Percentiles rank a stretch among this genome's conserved stretches.
Evolutionary conservation across 64 coral and sea anemone genomes (phyloP).

Genomic region (Astreopora myriophthalma): DNA sequence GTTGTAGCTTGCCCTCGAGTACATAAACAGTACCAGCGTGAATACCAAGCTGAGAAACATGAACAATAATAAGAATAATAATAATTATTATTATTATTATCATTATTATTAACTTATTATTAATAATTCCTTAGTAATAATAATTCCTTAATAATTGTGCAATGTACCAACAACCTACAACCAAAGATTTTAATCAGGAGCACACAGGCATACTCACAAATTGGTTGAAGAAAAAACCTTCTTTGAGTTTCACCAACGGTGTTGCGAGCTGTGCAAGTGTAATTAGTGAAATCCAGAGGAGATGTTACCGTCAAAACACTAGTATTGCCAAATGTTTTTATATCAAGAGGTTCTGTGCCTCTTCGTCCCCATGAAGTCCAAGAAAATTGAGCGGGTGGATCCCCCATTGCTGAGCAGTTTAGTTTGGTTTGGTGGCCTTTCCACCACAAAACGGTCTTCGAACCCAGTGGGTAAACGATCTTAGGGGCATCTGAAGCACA

Average conservation of each 20-base stretch:
- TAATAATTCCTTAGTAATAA: too few relatives aligned
- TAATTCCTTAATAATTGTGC: too few relatives aligned
- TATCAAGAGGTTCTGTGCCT: too few relatives aligned
- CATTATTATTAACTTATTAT: too few relatives aligned
- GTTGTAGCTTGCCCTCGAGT: too few relatives aligned
- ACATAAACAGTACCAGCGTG: too few relatives aligned
- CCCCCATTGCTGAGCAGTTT: background rate
- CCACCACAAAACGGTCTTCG: background rate
- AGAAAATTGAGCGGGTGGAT: background rate
- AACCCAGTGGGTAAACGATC: background rate
- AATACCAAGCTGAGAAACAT: too few relatives aligned
- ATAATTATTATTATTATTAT: too few relatives aligned
- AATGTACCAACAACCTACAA: too few relatives aligned
- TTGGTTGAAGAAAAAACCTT: background rate
- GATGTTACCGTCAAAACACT: conserved; percentile 1
- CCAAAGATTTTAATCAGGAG: background rate
- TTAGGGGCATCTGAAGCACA: background rate
- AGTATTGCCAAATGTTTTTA: background rate
- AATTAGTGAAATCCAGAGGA: background rate
- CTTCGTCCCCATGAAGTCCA: background rate
- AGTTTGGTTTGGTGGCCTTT: background rate
- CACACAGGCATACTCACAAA: background rate
- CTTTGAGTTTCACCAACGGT: background rate
- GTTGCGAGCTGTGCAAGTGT: background rate
- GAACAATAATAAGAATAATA: too few relatives aligned